phyloP scores from a whole-genome alignment of 1,140 invertebrate genomes.

The Reticulitermes speratus region DNA sequence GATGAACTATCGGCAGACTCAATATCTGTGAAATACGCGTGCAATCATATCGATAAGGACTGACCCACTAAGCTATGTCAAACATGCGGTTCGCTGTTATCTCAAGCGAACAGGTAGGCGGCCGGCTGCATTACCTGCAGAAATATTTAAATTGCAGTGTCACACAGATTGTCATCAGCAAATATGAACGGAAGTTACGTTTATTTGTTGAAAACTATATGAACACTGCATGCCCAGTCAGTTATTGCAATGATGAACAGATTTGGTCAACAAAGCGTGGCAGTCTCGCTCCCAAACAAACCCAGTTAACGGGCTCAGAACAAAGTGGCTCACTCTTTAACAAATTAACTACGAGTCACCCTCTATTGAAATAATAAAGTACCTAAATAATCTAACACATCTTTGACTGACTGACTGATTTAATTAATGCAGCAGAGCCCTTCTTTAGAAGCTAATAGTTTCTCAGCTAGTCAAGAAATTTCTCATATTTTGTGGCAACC shows the following conservation, averaged over 20 bases:
- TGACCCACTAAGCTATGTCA: conserved; percentile 8
- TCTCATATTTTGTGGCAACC: too few species aligned
- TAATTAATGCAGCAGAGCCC: too few species aligned
- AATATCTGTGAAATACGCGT: conserved; percentile 19
- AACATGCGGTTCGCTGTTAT: background rate
- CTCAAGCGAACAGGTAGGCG: background rate
- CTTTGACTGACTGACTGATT: too few species aligned
- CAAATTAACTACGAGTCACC: too few species aligned
- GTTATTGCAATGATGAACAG: background rate
- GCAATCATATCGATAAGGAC: background rate
- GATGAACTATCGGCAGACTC: background rate
- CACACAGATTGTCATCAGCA: background rate
- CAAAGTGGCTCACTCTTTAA: too few species aligned
- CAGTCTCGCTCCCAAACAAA: too few species aligned
- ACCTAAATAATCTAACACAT: too few species aligned
- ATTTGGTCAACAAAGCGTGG: background rate
- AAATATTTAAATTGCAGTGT: background rate
- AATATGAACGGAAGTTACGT: background rate
- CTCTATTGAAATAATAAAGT: too few species aligned
- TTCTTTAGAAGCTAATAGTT: too few species aligned
- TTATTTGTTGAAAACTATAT: background rate
- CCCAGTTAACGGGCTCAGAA: too few species aligned
- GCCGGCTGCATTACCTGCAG: background rate
- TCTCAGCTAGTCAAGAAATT: too few species aligned
- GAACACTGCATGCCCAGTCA: background rate